These are phyloP conservation scores for Drosophila neocordata DNA, from an alignment of 1,140 invertebrate genomes.

Conservation along the genomic window DNA sequence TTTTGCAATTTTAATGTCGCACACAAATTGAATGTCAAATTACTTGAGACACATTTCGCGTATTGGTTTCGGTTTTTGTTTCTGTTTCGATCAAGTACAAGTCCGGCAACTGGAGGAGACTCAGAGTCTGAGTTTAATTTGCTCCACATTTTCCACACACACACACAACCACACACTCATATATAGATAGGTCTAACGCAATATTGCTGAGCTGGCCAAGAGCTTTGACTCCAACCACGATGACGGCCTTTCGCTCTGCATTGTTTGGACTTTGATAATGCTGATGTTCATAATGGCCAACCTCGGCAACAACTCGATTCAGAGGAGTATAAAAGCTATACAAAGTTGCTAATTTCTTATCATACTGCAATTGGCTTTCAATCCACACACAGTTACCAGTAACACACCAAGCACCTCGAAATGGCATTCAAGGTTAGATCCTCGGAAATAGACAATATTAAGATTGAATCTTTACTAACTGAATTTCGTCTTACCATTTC, in stretches of 20 bases:
- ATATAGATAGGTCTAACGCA: slow-evolving; percentile 33
- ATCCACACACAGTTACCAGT: slow-evolving; percentile 12
- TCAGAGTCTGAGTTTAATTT: slow-evolving; percentile 62
- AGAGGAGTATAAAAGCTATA: slow-evolving; percentile 12
- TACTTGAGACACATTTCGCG: slow-evolving; percentile 50
- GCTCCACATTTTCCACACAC: slow-evolving; percentile 71
- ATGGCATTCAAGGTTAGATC: slow-evolving; percentile 57
- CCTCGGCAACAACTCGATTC: background rate
- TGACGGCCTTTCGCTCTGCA: slow-evolving; percentile 58
- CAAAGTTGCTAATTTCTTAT: slow-evolving; percentile 36
- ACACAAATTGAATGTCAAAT: slow-evolving; percentile 74
- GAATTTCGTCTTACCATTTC: background rate
- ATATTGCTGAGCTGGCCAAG: slow-evolving; percentile 46
- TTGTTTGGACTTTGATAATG: slow-evolving; percentile 40
- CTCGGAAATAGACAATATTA: background rate
- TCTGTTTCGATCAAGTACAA: slow-evolving; percentile 25
- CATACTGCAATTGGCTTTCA: slow-evolving; percentile 25
- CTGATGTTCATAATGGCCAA: slow-evolving; percentile 13
- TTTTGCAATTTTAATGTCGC: slow-evolving; percentile 75
- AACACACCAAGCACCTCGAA: slow-evolving; percentile 20
- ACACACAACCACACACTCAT: background rate
- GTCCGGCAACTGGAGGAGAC: slow-evolving; percentile 45
- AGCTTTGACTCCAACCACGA: slow-evolving; percentile 11
- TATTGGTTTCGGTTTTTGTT: slow-evolving; percentile 25
- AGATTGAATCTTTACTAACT: background rate